Evolutionary conservation across 2,113 vertebrate genomes (phyloP), one percentile per base, ranked within the genome.

Genomic region (Gasterosteus aculeatus): DNA sequence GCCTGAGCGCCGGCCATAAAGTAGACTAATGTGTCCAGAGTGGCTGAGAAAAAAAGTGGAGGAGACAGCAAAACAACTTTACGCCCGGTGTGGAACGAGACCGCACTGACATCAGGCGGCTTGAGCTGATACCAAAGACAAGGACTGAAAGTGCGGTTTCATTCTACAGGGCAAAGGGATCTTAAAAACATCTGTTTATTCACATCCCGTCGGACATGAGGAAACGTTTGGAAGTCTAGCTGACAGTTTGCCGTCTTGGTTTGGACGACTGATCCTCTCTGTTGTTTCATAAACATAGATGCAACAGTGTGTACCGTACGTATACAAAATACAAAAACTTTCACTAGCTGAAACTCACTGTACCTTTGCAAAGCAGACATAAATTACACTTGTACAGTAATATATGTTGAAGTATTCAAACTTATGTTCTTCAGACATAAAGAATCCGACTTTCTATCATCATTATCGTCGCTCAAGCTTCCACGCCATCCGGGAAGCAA

Each of bases 1-100:
- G 61, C 71, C 39, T 31, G 31, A 78, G 47, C n/a, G 31, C 49
- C 14, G 2, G 61, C 69, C 49, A 83, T 85, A 83, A 88, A 88
- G 69, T 26, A 85, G 63, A 88, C 67, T 78, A 84, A 91, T 85
- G 86, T 80, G 83, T 83, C 81, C 76, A 77, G 73, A 86, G 78
- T 81, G 83, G 75, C 83, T 81, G 82, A 44, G 82, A 73, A 77
- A 72, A 31, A 76, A 69, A 77, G 64, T 1, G 12, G 83, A 68
- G 63, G 35, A 80, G 74, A 80, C 64, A 75, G 65, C 54, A 70
- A 68, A 86, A 87, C 81, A 86, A 87, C 83, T 83, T 78, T 46
- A 80, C 35, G 57, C 71, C 78, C 62, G 84, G 67, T 80, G 70
- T 51, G 29, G 75, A 72, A 46, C 1, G 41, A 77, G n/a, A 29